These are phyloP conservation scores for Periparus ater DNA, from an alignment of 2,797 vertebrate species.

Conservation along the genomic window DNA sequence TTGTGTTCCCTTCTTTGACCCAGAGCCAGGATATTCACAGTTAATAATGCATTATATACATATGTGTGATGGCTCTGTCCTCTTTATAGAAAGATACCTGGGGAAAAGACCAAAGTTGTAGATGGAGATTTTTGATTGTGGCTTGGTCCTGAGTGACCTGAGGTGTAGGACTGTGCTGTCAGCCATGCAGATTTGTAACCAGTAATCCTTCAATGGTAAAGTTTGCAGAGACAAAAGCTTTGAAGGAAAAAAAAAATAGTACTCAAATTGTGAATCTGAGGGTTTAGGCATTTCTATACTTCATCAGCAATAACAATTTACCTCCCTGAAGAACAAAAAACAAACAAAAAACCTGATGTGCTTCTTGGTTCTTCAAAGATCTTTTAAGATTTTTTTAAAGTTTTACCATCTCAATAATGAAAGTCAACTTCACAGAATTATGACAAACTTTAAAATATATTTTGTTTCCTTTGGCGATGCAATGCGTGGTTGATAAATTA, in stretches of 20 bases:
- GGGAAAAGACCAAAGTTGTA: neutral
- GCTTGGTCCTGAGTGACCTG: neutral
- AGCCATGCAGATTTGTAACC: neutral
- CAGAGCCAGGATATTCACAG: neutral
- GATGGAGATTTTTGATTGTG: neutral
- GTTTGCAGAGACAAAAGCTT: neutral
- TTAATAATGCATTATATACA: neutral
- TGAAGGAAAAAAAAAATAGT: neutral
- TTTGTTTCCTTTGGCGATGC: constrained; percentile 38
- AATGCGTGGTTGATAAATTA: constrained; percentile 49
- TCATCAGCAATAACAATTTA: neutral
- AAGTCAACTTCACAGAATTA: neutral
- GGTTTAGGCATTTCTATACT: neutral
- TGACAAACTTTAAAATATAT: neutral
- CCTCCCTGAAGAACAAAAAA: neutral
- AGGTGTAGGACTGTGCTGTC: neutral
- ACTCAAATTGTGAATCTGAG: neutral
- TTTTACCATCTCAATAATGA: neutral
- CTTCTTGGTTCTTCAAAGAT: neutral
- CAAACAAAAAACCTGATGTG: neutral
- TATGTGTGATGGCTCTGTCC: neutral
- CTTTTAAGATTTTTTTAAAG: neutral
- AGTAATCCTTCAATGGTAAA: neutral
- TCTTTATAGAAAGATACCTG: neutral
- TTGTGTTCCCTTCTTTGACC: neutral